phyloP scores from a whole-genome alignment of 2,113 vertebrate genomes.

The Petrocephalus zakoni region DNA sequence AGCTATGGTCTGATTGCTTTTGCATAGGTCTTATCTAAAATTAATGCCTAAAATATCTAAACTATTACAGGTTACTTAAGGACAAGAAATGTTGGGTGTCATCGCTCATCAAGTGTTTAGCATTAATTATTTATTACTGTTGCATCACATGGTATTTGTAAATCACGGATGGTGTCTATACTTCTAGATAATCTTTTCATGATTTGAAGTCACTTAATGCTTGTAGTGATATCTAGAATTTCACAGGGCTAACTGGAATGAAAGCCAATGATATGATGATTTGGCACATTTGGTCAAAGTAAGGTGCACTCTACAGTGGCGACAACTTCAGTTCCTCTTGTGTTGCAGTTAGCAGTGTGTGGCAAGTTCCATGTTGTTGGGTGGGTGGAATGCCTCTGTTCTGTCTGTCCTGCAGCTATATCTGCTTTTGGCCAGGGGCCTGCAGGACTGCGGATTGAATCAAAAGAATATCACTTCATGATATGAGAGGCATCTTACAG shows the following conservation, averaged over 20 bases:
- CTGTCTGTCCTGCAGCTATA: not conserved
- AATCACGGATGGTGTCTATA: not conserved
- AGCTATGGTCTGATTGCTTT: not conserved
- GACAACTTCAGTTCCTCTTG: not conserved
- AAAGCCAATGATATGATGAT: not conserved
- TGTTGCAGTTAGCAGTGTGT: not conserved
- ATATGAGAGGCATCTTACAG: not conserved
- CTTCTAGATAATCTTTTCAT: not conserved
- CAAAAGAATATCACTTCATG: not conserved
- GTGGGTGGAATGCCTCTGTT: not conserved
- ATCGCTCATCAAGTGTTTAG: not conserved
- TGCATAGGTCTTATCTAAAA: not conserved
- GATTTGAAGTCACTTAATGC: not conserved
- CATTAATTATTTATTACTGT: not conserved
- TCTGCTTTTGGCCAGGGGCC: not conserved
- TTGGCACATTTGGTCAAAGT: not conserved
- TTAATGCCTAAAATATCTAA: not conserved
- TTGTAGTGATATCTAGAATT: not conserved
- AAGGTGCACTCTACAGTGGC: not conserved
- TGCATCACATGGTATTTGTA: not conserved
- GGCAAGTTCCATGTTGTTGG: not conserved
- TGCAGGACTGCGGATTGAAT: not conserved
- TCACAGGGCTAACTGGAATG: not conserved
- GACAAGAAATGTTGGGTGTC: not conserved
- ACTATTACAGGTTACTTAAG: not conserved